Percentiles rank a stretch among this genome's conserved stretches.
phyloP scores from a whole-genome alignment of 1,140 invertebrate species.

The Achroia grisella region DNA sequence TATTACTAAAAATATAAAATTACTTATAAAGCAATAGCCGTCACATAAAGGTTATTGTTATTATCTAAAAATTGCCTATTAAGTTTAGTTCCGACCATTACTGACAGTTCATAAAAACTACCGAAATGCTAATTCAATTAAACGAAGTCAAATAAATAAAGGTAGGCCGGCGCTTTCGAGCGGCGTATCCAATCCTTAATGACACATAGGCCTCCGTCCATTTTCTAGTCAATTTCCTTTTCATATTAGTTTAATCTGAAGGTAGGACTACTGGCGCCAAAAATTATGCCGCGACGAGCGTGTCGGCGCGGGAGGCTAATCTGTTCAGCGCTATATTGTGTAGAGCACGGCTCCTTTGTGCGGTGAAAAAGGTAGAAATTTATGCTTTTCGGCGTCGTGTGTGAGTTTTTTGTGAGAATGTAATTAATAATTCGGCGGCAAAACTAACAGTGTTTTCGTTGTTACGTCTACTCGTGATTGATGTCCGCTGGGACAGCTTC shows the following conservation, averaged over 20 bases:
- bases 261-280: slow-evolving; percentile 72
- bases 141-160: slow-evolving; percentile 67
- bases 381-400: slow-evolving; percentile 67
- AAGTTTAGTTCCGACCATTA: slow-evolving; percentile 57
- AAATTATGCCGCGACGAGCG: slow-evolving; percentile 69
- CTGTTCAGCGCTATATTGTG: slow-evolving; percentile 67
- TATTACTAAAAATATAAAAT: slow-evolving; percentile 3
- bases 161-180: slow-evolving; percentile 40
- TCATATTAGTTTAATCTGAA: slow-evolving; percentile 73
- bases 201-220: slow-evolving; percentile 62
- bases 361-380: slow-evolving; percentile 71
- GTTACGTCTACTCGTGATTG: slow-evolving; percentile 50
- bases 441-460: slow-evolving; percentile 75
- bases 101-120: slow-evolving; percentile 60
- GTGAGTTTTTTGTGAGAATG: slow-evolving; percentile 70
- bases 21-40: slow-evolving; percentile 41
- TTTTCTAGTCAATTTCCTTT: slow-evolving; percentile 73
- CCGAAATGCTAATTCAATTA: slow-evolving; percentile 68
- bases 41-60: slow-evolving; percentile 58
- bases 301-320: slow-evolving; percentile 57
- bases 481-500: slow-evolving; percentile 38
- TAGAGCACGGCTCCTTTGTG: slow-evolving; percentile 61
- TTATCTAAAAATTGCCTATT: slow-evolving; percentile 56
- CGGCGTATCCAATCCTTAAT: slow-evolving; percentile 66
- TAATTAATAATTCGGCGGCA: slow-evolving; percentile 75